Conservation (phyloP, 2,797 vertebrate genomes). For the Macrochelys suwanniensis region DNA sequence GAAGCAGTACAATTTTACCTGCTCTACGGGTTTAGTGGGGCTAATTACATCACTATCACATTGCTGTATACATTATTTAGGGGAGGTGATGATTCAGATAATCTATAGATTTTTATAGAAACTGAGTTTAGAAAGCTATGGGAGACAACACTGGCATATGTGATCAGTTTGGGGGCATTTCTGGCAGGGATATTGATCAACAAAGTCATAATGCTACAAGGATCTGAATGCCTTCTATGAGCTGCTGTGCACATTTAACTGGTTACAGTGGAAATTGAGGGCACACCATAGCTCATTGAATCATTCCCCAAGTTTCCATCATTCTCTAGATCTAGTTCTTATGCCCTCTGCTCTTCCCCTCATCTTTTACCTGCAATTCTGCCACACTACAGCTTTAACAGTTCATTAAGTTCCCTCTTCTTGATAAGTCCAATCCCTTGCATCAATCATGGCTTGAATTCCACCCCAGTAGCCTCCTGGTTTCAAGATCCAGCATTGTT, state of each 20-base stretch:
- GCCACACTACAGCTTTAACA: neutral
- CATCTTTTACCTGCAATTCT: neutral
- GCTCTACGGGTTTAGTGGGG: fast-evolving
- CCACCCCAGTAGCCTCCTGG: neutral
- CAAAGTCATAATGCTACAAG: neutral
- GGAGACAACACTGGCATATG: neutral
- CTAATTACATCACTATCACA: neutral
- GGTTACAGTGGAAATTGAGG: neutral
- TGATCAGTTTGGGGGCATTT: neutral
- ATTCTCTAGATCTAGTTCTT: neutral
- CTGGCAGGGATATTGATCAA: neutral
- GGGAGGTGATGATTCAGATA: no score
- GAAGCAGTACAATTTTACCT: neutral
- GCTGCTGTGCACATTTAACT: fast-evolving
- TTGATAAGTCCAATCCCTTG: neutral
- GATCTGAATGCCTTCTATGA: neutral
- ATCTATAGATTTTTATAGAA: neutral
- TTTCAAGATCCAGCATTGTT: neutral
- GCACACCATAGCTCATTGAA: neutral
- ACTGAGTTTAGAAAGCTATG: neutral
- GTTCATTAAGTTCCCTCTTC: neutral
- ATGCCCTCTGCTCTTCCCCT: neutral
- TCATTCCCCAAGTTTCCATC: neutral
- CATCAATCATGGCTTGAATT: neutral
- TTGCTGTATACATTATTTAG: neutral